Base-by-base conservation (phyloP, 2,888 invertebrate species). In the Melanostoma scalare region DNA sequence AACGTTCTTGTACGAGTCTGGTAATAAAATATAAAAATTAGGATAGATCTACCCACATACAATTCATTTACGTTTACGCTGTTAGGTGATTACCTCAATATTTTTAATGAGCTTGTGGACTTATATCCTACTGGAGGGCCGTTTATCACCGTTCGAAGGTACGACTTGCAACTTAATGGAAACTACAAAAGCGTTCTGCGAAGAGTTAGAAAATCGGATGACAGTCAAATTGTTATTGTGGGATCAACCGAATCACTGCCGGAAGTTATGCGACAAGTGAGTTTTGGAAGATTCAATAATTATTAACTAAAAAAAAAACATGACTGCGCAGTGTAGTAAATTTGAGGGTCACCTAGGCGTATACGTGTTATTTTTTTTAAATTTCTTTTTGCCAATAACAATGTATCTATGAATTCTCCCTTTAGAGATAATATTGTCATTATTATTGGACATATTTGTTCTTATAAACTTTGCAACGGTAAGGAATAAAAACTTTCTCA, bases 171-270 rank as follows among this genome's bases (percentile, higher is more conserved):
- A 55, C 90, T 92, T 9, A 94, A 95, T 90, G 95, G 93, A 86
- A 94, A 95, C 93, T 95, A 92, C 63, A 89, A 96, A 87, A 90
- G 93, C 0, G 92, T 95, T 68, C 91, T 97, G 61, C 93, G 95
- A 88, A 92, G 93, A 50, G 93, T 97, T 2, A 95, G 96, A 87
- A 93, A 93, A 80, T 94, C 94, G 0, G 93, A 93, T 0, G 94
- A 95, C 53, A 92, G 93, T 0, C 94, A 94, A 86, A 94, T 96
- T 71, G 91, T 97, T 2, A 91, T 97, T 2, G 95, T 96, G 86
- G 96, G 96, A 86, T 93, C 93, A 0, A 92, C 92, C 20, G 92
- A 94, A 2, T 92, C 92, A 50, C 91, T 95, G 3, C 89, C 92
- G 0, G 92, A 92, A 20, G 91, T 95, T 3, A 89, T 95, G 3